Evolutionary conservation across 2,888 invertebrate genomes (phyloP).

Genomic region (Smittia aterrima): DNA sequence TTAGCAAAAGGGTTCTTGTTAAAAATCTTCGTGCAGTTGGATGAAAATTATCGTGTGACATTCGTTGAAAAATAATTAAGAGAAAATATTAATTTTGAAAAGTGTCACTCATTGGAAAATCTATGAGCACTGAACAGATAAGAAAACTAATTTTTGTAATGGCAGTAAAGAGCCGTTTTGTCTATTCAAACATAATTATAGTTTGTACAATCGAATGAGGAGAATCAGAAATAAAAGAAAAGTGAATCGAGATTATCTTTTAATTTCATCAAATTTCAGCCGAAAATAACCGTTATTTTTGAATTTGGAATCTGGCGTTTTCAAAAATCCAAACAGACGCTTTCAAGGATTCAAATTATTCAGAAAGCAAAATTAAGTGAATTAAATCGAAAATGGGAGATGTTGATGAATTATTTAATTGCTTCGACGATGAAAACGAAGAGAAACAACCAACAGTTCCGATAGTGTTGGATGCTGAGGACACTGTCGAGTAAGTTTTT

Average conservation of each 20-base stretch:
- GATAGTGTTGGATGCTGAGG: constrained; percentile 42
- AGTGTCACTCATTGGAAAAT: not conserved
- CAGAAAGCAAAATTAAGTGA: not conserved
- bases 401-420: constrained; percentile 53
- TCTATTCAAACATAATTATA: constrained; percentile 19
- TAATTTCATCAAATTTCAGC: not conserved
- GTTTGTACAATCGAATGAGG: constrained; percentile 13
- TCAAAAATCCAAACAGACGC: too few species aligned
- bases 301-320: too few species aligned
- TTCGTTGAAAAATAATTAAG: not conserved
- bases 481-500: constrained; percentile 12
- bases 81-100: not conserved
- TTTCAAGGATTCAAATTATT: too few species aligned
- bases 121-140: not conserved
- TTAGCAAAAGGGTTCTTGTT: not conserved
- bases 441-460: constrained; percentile 43
- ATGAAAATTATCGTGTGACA: not conserved
- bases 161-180: not conserved
- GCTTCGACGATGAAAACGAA: constrained; percentile 49
- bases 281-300: too few species aligned
- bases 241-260: not conserved
- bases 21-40: not conserved
- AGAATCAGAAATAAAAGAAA: constrained; percentile 9
- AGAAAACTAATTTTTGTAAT: not conserved
- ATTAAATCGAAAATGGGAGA: constrained; percentile 45